Evolutionary conservation across 2,888 invertebrate species (phyloP), one percentile per base, ranked within the genome.

Genomic region (Torymus aiolomorphi): DNA sequence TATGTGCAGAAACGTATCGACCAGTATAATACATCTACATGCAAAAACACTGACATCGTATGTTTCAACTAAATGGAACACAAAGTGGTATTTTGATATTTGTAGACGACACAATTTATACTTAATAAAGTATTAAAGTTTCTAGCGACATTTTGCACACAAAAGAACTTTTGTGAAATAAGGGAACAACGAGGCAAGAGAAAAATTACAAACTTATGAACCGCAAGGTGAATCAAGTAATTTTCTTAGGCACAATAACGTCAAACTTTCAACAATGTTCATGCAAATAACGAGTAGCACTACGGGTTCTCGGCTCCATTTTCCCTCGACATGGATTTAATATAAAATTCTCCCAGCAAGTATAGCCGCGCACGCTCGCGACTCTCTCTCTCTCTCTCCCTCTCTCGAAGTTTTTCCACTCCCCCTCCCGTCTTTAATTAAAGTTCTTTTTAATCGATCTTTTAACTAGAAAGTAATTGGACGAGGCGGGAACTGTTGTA

Each of bases 401-500:
- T 24, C 24, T 42, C 42, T 8, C 42, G 8, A 8, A 42, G 42
- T 42, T 42, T 42, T 42, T 8, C 42, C 1, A 42, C 42, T 42
- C 5, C 8, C 5, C 8, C n/a, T 18, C 13, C 10, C 13, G 56
- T 20, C 63, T 74, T 66, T 76, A 80, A 80, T 80, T 75, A 80
- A 80, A 76, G 14, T 76, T 80, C 49, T 62, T 76, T 76, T 71
- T 71, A 74, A 78, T 80, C 76, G 75, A 80, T 80, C 75, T 71
- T 71, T 76, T 76, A 76, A 76, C 80, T 67, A 72, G 66, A 72
- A 71, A 67, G 70, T 76, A 80, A 80, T 76, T 80, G 54, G 66
- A 31, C 59, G 61, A 62, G 16, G 61, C 71, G 66, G 12, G 8
- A 42, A 12, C 66, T 20, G 52, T 63, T 76, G 42, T 61, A 74